These are phyloP conservation scores for Alces alces DNA, from an alignment of 2,113 vertebrate species.

Conservation along the genomic window DNA sequence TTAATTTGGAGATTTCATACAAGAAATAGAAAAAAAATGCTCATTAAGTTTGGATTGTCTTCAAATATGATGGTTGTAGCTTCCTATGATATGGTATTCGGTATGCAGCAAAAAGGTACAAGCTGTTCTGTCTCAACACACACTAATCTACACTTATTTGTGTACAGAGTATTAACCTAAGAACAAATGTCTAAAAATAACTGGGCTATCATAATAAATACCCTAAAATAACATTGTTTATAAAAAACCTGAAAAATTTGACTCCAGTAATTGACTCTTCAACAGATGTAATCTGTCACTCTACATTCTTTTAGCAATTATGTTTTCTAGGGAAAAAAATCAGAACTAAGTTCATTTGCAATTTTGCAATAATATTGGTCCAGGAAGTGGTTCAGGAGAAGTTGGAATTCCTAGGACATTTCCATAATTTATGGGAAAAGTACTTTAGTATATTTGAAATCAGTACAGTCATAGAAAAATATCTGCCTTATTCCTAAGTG, in stretches of 20 bases:
- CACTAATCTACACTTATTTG: background rate
- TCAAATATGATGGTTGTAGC: background rate
- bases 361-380: background rate
- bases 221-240: constrained; percentile 27
- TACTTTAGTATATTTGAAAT: constrained; percentile 32
- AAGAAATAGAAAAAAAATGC: background rate
- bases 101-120: background rate
- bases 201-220: background rate
- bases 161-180: background rate
- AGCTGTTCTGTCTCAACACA: background rate
- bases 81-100: background rate
- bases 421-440: background rate
- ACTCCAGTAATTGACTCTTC: background rate
- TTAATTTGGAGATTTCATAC: constrained; percentile 13
- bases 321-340: constrained; percentile 4
- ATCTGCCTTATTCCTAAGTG: background rate
- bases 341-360: background rate
- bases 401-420: constrained; percentile 14
- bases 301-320: background rate
- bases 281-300: constrained; percentile 19
- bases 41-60: constrained; percentile 37
- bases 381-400: background rate
- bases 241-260: background rate
- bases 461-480: background rate
- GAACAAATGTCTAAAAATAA: constrained; percentile 50